phyloP scores from a whole-genome alignment of 2,113 vertebrate species.

The Upupa epops region DNA sequence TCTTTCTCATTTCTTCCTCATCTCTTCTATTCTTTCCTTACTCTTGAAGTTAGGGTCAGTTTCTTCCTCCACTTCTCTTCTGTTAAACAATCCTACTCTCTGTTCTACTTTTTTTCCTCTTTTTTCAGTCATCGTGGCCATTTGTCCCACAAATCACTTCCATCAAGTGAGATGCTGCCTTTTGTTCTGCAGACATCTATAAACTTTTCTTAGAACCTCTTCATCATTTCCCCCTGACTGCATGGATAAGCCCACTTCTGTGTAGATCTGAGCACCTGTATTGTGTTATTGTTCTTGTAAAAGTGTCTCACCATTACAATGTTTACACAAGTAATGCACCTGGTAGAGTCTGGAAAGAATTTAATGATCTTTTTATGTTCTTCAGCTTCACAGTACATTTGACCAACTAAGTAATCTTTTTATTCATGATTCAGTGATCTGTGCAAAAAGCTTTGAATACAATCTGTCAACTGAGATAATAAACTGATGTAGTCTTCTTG shows the following conservation, averaged over 20 bases:
- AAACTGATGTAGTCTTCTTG: neutral
- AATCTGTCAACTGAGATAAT: neutral
- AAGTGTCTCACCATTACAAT: no score
- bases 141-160: neutral
- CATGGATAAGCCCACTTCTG: neutral
- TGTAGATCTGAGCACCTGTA: neutral
- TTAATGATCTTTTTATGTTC: neutral
- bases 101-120: neutral
- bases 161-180: neutral
- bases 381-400: neutral
- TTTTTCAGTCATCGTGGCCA: neutral
- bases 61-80: neutral
- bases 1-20: neutral
- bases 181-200: neutral
- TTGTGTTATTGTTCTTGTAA: neutral
- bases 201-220: neutral
- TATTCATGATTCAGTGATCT: slow-evolving; percentile 5
- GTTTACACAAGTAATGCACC: neutral
- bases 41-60: neutral
- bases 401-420: slow-evolving; percentile 27
- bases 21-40: neutral
- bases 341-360: neutral
- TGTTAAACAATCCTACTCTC: no score
- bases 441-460: neutral
- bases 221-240: neutral